Evolutionary conservation across 2,113 vertebrate genomes (phyloP), one percentile per base, ranked within the genome.

Genomic region (Proterorhinus semilunaris): DNA sequence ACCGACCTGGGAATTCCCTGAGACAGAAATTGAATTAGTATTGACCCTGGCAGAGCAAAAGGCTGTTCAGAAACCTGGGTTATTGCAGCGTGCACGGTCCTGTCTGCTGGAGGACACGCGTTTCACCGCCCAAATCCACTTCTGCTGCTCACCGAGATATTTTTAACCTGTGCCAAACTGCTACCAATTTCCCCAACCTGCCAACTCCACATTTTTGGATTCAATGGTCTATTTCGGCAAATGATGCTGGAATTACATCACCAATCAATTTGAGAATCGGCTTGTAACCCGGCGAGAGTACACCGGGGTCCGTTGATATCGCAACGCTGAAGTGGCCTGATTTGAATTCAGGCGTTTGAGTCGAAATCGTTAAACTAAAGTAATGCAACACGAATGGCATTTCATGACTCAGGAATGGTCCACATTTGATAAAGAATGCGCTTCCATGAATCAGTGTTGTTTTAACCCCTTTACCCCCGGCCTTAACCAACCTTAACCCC

Each of bases 1-100:
- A 74, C 82, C 83, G 77, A 77, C 83, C 82, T 73, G 88, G 87
- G 90, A 88, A 87, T 89, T 88, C 86, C 80, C 71, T 54, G 72
- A 74, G 81, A 84, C 74, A 83, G 87, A 90, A 90, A 91, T 87
- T 89, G 85, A 91, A 91, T 90, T 90, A 85, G 88, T 90, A 90
- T 89, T 90, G 88, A 89, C 84, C 83, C 74, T 68, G 69, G 72
- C 76, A 21, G 70, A 83, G 82, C 81, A 73, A 76, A 82, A 81
- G 76, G 81, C 84, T 83, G 82, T 58, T 81, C 75, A 83, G 75
- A 69, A 83, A 75, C 71, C 79, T 64, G 83, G 83, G 89, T 85
- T 83, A 86, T 84, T 89, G 78, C 81, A 80, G 72, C 66, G 66
- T 66, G 76, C 85, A 64, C 72, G 77, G 66, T 82, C 64, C 75